phyloP scores from a whole-genome alignment of 2,113 vertebrate species.

The Eubucco bourcierii region DNA sequence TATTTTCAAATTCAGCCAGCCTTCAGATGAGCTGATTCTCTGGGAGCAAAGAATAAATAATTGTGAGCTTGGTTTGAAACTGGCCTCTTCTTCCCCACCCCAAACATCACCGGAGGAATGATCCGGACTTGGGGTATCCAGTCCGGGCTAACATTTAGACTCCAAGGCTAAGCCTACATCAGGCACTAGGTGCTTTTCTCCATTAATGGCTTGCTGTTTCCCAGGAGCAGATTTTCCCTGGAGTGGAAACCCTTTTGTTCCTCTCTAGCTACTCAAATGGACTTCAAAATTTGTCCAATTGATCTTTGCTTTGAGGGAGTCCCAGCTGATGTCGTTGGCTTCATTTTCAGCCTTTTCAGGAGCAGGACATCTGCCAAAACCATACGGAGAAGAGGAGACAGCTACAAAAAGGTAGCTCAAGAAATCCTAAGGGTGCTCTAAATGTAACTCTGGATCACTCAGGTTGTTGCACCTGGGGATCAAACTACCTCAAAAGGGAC shows the following conservation, averaged over 20 bases:
- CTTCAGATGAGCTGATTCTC: neutral
- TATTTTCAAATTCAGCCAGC: neutral
- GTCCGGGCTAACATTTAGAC: neutral
- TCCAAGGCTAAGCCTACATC: neutral
- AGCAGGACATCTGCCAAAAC: constrained; percentile 45
- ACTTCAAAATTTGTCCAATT: constrained; percentile 56
- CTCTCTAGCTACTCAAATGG: neutral
- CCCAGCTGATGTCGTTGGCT: constrained; percentile 48
- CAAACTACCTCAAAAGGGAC: neutral
- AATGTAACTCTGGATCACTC: neutral
- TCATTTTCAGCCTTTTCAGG: constrained; percentile 36
- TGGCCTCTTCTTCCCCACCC: neutral
- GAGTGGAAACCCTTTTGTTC: constrained; percentile 26
- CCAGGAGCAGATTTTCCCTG: neutral
- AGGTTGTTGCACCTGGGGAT: neutral
- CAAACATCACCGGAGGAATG: neutral
- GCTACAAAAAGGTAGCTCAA: constrained; percentile 1
- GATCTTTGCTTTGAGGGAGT: constrained; percentile 47
- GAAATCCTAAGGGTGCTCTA: constrained; percentile 18
- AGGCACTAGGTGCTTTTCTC: neutral
- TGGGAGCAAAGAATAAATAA: neutral
- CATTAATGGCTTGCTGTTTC: neutral
- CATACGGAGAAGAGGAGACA: neutral
- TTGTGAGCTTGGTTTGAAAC: neutral
- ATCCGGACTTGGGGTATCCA: neutral